Conservation (phyloP, 2,113 vertebrate species). For the Leucopsar rothschildi region DNA sequence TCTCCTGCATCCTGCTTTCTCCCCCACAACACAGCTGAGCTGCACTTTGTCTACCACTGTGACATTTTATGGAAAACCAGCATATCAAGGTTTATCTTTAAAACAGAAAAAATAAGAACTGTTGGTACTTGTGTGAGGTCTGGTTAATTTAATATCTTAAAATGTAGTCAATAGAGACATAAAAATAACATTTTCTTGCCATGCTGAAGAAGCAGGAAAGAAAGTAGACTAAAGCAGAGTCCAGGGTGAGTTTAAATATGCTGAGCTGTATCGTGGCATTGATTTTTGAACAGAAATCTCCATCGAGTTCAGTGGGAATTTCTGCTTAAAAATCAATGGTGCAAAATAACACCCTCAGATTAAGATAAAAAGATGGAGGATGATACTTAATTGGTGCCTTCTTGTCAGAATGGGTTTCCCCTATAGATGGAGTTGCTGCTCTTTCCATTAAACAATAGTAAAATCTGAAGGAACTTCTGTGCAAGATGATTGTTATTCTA, state of each 20-base stretch:
- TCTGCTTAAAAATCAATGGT: conserved; percentile 40
- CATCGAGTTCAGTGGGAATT: background rate
- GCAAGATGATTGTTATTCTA: background rate
- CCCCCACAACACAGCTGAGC: conserved; percentile 37
- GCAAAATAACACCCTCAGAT: conserved; percentile 8
- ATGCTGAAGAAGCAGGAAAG: background rate
- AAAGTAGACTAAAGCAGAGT: background rate
- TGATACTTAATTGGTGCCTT: background rate
- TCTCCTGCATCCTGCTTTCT: conserved; percentile 53
- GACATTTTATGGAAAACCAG: conserved; percentile 23
- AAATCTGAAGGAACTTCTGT: background rate
- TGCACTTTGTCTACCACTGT: conserved; percentile 20
- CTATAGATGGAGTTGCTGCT: conserved; percentile 39
- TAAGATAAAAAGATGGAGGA: conserved; percentile 24
- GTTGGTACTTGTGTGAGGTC: background rate
- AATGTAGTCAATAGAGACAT: background rate
- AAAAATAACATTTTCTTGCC: background rate
- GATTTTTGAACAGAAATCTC: conserved; percentile 34
- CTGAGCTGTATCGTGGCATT: background rate
- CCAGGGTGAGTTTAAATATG: background rate
- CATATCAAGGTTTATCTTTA: conserved; percentile 8
- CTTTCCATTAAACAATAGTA: background rate
- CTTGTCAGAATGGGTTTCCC: background rate
- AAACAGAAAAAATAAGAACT: conserved; percentile 25
- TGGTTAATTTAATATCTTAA: conserved; percentile 8